phyloP scores from a whole-genome alignment of 2,797 vertebrate genomes.

The Hybognathus amarus region DNA sequence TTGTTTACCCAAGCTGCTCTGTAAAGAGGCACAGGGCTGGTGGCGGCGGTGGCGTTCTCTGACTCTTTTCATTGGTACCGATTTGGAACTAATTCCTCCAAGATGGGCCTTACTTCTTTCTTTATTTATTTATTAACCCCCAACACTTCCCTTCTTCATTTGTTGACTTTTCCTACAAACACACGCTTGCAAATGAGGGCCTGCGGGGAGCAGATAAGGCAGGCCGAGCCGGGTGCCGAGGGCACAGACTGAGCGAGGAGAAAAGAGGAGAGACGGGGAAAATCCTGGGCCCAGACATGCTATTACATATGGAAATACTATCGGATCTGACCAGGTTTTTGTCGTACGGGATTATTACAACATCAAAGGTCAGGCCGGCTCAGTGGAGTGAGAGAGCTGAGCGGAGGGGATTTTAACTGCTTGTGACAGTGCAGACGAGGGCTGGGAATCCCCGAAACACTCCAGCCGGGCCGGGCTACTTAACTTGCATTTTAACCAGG shows the following conservation, averaged over 20 bases:
- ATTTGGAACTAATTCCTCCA: constrained; percentile 71
- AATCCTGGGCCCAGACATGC: constrained; percentile 58
- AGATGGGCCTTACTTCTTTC: constrained; percentile 60
- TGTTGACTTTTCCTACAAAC: constrained; percentile 66
- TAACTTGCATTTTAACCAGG: constrained; percentile 29
- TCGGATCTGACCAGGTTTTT: constrained; percentile 66
- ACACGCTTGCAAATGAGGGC: constrained; percentile 65
- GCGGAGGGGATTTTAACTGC: constrained; percentile 52
- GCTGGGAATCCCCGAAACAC: constrained; percentile 57
- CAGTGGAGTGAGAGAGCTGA: constrained; percentile 58
- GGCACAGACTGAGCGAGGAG: constrained; percentile 46
- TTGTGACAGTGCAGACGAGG: constrained; percentile 44
- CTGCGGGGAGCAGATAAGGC: constrained; percentile 72
- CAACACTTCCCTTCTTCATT: constrained; percentile 66
- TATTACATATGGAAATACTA: constrained; percentile 66
- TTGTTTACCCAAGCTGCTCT: constrained; percentile 59
- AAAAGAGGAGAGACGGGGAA: constrained; percentile 55
- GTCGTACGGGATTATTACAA: constrained; percentile 64
- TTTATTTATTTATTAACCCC: constrained; percentile 60
- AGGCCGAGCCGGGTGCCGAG: constrained; percentile 45
- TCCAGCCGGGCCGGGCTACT: constrained; percentile 17
- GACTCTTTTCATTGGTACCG: constrained; percentile 70
- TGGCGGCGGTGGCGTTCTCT: constrained; percentile 60
- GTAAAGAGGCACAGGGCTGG: constrained; percentile 45
- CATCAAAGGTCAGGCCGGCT: constrained; percentile 64